These are phyloP conservation scores for Carcina quercana DNA, from an alignment of 2,888 invertebrate genomes.

Conservation along the genomic window DNA sequence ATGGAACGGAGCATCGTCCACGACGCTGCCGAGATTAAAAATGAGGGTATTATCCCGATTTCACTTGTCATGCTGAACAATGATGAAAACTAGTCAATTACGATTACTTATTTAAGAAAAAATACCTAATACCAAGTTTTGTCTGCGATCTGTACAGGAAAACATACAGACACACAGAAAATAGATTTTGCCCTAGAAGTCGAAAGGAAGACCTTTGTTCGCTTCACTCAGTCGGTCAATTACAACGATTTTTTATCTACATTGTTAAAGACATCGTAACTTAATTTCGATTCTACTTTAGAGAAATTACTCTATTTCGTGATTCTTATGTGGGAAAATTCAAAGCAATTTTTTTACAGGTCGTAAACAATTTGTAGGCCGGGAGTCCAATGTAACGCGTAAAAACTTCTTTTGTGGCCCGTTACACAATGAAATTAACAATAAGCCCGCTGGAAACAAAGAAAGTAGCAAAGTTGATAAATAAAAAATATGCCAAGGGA, in stretches of 20 bases:
- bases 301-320: too few species aligned
- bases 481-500: slow-evolving; percentile 48
- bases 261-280: too few species aligned
- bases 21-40: slow-evolving; percentile 57
- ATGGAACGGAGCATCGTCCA: slow-evolving; percentile 57
- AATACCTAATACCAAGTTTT: too few species aligned
- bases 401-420: slow-evolving; percentile 33
- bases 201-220: too few species aligned
- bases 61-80: slow-evolving; percentile 51
- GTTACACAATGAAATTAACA: slow-evolving; percentile 45
- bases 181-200: too few species aligned
- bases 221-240: too few species aligned
- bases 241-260: too few species aligned
- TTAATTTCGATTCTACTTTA: too few species aligned
- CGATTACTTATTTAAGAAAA: too few species aligned
- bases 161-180: too few species aligned
- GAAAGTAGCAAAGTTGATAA: slow-evolving; percentile 40
- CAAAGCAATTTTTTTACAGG: slow-evolving; percentile 29
- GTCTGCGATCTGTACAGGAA: too few species aligned
- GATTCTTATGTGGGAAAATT: slow-evolving; percentile 13
- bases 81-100: too few species aligned
- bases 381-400: slow-evolving; percentile 30
- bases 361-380: slow-evolving; percentile 32
- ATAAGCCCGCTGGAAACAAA: slow-evolving; percentile 41
- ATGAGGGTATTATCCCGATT: slow-evolving; percentile 61